phyloP scores from a whole-genome alignment of 2,113 vertebrate species.

The Gadus chalcogrammus region DNA sequence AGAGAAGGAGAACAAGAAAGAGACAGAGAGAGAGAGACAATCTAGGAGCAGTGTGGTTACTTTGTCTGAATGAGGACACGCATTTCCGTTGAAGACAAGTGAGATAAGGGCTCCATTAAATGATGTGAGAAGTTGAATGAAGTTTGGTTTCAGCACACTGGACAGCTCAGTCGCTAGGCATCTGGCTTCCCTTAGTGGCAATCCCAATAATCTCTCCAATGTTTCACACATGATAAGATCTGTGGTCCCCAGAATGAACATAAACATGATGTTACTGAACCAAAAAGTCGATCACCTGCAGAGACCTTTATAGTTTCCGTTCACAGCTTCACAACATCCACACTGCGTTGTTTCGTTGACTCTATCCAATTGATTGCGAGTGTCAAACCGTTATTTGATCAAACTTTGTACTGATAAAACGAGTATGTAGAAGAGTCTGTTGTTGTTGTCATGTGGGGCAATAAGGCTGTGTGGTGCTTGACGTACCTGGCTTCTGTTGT shows the following conservation, averaged over 20 bases:
- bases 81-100: not conserved
- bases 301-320: no score
- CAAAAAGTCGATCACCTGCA: no score
- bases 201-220: constrained; percentile 29
- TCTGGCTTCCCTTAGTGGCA: constrained; percentile 7
- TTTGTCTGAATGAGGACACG: not conserved
- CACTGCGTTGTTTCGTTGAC: no score
- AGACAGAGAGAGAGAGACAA: not conserved
- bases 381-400: no score
- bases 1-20: no score
- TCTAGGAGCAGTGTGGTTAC: not conserved
- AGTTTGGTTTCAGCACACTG: constrained; percentile 61
- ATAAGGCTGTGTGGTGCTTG: constrained; percentile 21
- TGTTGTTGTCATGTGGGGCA: constrained; percentile 30
- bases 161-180: constrained; percentile 60
- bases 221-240: constrained; percentile 27
- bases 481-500: constrained; percentile 36
- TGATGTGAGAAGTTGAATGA: no score
- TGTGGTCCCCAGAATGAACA: not conserved
- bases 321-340: no score
- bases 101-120: no score
- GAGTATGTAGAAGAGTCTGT: not conserved
- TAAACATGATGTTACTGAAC: no score
- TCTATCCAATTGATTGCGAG: no score
- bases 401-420: no score